Evolutionary conservation across 2,888 invertebrate genomes (phyloP).

Genomic region (Tetramorium bicarinatum): DNA sequence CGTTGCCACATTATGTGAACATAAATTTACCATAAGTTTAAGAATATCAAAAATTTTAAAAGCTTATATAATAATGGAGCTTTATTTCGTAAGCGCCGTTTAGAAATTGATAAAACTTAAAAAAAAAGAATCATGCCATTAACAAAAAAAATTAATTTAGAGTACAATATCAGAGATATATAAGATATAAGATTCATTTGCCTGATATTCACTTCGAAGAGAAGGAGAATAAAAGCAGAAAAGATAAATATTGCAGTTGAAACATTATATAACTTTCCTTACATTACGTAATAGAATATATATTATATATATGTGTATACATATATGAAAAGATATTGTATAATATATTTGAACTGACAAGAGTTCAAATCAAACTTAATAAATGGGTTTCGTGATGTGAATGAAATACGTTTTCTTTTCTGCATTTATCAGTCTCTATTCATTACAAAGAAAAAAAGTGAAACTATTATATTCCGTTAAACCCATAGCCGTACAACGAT

Average conservation of each 20-base stretch:
- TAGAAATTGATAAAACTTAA: conserved; percentile 29
- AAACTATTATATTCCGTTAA: conserved; percentile 44
- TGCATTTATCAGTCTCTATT: conserved; percentile 40
- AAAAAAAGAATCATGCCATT: conserved; percentile 44
- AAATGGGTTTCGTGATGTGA: conserved; percentile 24
- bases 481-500: conserved; percentile 21
- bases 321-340: conserved; percentile 50
- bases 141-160: conserved; percentile 63
- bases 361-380: conserved; percentile 42
- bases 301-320: conserved; percentile 48
- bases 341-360: conserved; percentile 38
- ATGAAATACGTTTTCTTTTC: conserved; percentile 33
- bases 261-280: conserved; percentile 58
- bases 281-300: conserved; percentile 48
- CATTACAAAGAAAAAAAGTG: neutral
- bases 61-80: conserved; percentile 31
- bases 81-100: conserved; percentile 35
- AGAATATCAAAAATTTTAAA: conserved; percentile 49
- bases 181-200: conserved; percentile 40
- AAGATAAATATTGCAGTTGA: conserved; percentile 61
- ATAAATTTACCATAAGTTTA: conserved; percentile 69
- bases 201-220: conserved; percentile 55
- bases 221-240: conserved; percentile 50
- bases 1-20: conserved; percentile 88
- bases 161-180: conserved; percentile 59